Evolutionary conservation across 2,888 invertebrate species (phyloP).

Genomic region (Augiades crinisus): DNA sequence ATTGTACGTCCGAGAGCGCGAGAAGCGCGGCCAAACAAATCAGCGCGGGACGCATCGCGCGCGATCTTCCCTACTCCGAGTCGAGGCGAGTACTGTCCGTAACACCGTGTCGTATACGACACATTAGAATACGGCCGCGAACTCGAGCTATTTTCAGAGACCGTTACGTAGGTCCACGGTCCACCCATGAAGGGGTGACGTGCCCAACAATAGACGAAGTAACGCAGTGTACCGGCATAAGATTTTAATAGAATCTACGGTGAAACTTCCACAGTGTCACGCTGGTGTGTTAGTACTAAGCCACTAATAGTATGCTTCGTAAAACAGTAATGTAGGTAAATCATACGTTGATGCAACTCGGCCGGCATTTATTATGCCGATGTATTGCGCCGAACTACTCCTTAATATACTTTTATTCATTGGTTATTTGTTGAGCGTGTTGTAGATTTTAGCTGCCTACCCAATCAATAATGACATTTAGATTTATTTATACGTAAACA

Average conservation of each 20-base stretch:
- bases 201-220: slow-evolving; percentile 14
- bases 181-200: slow-evolving; percentile 16
- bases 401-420: no score
- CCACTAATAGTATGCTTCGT: no score
- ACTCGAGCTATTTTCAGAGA: slow-evolving; percentile 41
- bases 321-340: no score
- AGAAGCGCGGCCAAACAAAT: slow-evolving; percentile 41
- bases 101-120: slow-evolving; percentile 1
- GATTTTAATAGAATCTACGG: no score
- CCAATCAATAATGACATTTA: no score
- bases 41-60: slow-evolving; percentile 50
- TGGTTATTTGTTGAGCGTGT: no score
- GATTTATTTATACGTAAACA: no score
- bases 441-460: no score
- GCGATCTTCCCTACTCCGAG: slow-evolving; percentile 34
- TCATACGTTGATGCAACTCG: no score
- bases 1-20: slow-evolving; percentile 42
- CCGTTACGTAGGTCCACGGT: slow-evolving; percentile 31
- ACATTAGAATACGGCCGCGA: slow-evolving; percentile 17
- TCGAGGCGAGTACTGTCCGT: slow-evolving; percentile 35
- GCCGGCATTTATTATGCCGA: no score
- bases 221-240: not conserved
- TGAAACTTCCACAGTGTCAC: no score
- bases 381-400: no score
- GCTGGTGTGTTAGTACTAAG: not conserved